These are phyloP conservation scores for Argyrosomus regius DNA, from an alignment of 2,797 vertebrate species.

Conservation along the genomic window DNA sequence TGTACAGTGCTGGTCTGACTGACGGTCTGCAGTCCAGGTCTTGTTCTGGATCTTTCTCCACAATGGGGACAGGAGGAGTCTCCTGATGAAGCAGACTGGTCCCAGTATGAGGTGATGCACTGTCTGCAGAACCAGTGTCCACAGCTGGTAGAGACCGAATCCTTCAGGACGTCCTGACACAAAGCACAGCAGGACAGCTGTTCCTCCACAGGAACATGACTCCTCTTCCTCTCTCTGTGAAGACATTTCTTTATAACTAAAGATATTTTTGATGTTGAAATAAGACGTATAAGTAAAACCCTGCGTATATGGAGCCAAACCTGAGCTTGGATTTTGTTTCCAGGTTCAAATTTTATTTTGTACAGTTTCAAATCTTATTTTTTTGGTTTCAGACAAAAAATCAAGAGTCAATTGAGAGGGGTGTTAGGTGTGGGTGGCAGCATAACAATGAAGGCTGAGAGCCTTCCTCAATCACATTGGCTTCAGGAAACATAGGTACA, in stretches of 20 bases:
- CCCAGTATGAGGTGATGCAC: background rate
- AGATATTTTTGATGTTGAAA: background rate
- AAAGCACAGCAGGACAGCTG: conserved; percentile 1
- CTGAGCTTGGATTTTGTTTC: too few relatives aligned
- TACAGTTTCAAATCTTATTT: too few relatives aligned
- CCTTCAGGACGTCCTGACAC: conserved; percentile 5
- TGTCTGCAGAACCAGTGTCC: conserved; percentile 1
- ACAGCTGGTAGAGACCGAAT: conserved; percentile 1
- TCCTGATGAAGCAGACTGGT: background rate
- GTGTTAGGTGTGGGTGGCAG: too few relatives aligned
- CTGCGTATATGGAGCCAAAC: too few relatives aligned
- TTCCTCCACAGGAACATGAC: background rate
- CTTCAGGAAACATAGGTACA: too few relatives aligned
- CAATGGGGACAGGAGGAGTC: conserved; percentile 4
- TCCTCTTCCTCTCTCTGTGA: background rate
- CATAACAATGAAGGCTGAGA: too few relatives aligned
- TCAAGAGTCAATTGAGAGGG: too few relatives aligned
- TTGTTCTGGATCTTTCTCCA: background rate
- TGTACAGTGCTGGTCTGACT: background rate
- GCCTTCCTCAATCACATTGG: too few relatives aligned
- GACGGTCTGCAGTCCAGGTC: background rate
- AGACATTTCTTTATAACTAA: background rate
- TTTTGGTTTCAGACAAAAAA: too few relatives aligned
- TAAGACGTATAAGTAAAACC: too few relatives aligned
- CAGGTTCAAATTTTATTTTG: too few relatives aligned